Percentiles rank a stretch among this genome's conserved stretches.
Conservation (phyloP, 2,113 vertebrate species). For the Sphyrna mokarran region DNA sequence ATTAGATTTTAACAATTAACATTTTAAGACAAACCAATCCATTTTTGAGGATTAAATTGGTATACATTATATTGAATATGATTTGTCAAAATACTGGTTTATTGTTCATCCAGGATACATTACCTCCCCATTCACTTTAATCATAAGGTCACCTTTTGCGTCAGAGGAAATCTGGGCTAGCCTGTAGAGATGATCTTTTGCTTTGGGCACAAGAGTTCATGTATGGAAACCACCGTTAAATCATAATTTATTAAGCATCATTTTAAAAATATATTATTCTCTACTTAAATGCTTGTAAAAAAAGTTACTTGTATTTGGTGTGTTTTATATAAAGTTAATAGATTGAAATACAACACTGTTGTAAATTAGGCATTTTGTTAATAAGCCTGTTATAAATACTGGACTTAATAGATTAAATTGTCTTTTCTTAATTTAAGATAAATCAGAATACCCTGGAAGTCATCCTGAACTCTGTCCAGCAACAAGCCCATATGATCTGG, state of each 20-base stretch:
- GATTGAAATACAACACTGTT: neutral
- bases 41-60: too few species aligned
- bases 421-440: too few species aligned
- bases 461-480: too few species aligned
- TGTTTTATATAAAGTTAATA: neutral
- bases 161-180: neutral
- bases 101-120: neutral
- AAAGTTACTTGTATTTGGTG: neutral
- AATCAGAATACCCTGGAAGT: too few species aligned
- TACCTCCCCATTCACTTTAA: neutral
- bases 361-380: neutral
- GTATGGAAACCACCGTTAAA: neutral
- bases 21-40: too few species aligned
- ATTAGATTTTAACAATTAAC: too few species aligned
- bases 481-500: too few species aligned
- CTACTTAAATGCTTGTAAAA: neutral
- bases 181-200: neutral
- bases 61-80: neutral
- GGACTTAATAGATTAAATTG: too few species aligned
- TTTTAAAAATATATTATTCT: neutral
- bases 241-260: too few species aligned
- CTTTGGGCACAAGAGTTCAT: neutral
- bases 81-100: neutral
- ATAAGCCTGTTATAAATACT: neutral
- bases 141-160: neutral